These are phyloP conservation scores for Centroberyx gerrardi DNA, from an alignment of 2,797 vertebrate species.

Conservation along the genomic window DNA sequence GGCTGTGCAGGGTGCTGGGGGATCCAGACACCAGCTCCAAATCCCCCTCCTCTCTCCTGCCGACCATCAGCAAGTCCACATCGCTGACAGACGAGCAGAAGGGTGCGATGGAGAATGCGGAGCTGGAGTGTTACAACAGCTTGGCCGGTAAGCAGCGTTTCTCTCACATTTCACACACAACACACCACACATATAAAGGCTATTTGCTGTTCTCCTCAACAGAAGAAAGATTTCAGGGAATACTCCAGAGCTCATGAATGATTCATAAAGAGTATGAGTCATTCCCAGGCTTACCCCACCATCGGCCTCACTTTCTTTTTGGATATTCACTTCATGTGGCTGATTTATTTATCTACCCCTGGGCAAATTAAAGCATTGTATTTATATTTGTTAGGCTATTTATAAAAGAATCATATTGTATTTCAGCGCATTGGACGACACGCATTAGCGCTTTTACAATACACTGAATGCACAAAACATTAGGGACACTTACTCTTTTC, in stretches of 20 bases:
- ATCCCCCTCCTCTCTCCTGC: conserved; percentile 75
- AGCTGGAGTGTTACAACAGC: conserved; percentile 99
- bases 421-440: background rate
- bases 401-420: background rate
- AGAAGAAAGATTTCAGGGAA: conserved; percentile 44
- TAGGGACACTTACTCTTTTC: too few species aligned
- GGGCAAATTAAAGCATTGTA: background rate
- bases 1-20: conserved; percentile 88
- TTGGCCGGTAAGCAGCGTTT: conserved; percentile 89
- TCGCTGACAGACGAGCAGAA: conserved; percentile 94
- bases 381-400: conserved; percentile 4
- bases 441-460: background rate
- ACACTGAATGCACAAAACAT: too few species aligned
- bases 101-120: conserved; percentile 93
- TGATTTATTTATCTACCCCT: background rate
- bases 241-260: conserved; percentile 68
- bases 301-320: conserved; percentile 38
- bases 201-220: conserved; percentile 15
- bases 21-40: conserved; percentile 87
- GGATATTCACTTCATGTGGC: conserved; percentile 16
- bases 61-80: conserved; percentile 78
- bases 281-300: conserved; percentile 64
- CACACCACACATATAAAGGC: background rate
- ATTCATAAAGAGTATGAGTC: conserved; percentile 75
- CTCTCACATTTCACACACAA: conserved; percentile 14